Conservation (phyloP, 2,888 invertebrate genomes). For the Hartigia nigra region DNA sequence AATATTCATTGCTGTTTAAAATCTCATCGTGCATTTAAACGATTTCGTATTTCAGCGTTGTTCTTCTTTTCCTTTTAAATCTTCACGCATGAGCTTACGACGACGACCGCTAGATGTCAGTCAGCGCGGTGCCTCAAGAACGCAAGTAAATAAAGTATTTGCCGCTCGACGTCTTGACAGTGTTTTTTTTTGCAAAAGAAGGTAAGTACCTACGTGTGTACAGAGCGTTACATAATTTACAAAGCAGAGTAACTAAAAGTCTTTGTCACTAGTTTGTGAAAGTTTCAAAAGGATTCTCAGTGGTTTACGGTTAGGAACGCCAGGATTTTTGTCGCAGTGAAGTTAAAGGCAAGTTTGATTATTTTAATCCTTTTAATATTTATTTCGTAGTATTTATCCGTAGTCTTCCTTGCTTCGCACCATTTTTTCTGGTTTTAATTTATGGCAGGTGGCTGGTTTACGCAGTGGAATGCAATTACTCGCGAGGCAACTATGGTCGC, state of each 20-base stretch:
- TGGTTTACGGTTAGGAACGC: neutral
- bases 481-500: neutral
- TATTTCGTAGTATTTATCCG: neutral
- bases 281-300: neutral
- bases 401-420: neutral
- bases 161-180: neutral
- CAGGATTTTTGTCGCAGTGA: neutral
- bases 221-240: neutral
- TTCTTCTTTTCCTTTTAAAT: neutral
- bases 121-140: neutral
- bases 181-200: neutral
- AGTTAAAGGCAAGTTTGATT: neutral
- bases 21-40: neutral
- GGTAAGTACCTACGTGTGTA: neutral
- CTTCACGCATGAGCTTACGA: neutral
- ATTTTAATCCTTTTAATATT: neutral
- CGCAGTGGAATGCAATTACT: neutral
- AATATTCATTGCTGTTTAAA: neutral
- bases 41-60: neutral
- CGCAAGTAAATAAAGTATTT: neutral
- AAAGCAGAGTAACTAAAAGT: neutral
- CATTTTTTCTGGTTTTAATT: neutral
- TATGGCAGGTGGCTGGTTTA: neutral
- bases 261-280: neutral
- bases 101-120: neutral